Conservation (phyloP, 1,140 invertebrate genomes). For the Drosophila yakuba region DNA sequence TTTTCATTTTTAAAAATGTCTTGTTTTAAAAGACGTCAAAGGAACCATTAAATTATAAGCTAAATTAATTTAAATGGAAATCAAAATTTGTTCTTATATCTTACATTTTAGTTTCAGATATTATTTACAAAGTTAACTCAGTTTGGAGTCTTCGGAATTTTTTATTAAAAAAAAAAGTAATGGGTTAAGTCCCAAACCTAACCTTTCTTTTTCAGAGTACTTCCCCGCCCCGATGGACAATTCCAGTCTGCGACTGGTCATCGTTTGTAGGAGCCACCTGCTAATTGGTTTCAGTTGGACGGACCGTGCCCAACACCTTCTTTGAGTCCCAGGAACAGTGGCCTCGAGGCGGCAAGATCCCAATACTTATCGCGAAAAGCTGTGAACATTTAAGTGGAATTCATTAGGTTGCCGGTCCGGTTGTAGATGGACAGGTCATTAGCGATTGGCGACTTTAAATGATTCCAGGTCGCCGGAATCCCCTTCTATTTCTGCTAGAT, state of each 20-base stretch:
- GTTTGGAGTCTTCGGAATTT: not conserved
- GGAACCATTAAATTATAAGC: not conserved
- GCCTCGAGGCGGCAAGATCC: slow-evolving; percentile 21
- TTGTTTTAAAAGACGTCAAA: too few species aligned
- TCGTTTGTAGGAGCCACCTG: slow-evolving; percentile 36
- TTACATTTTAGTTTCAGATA: too few species aligned
- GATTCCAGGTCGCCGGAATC: slow-evolving; percentile 25
- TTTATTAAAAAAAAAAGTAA: not conserved
- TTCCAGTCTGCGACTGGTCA: slow-evolving; percentile 22
- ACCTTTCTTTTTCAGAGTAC: slow-evolving; percentile 6
- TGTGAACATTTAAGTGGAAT: slow-evolving; percentile 52
- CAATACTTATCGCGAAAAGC: slow-evolving; percentile 33
- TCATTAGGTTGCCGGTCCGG: slow-evolving; percentile 31
- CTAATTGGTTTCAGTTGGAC: slow-evolving; percentile 61
- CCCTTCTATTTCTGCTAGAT: slow-evolving; percentile 41
- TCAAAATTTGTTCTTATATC: too few species aligned
- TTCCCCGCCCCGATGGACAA: not conserved
- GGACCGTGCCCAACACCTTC: slow-evolving; percentile 51
- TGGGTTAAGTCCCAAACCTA: too few species aligned
- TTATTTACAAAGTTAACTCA: too few species aligned
- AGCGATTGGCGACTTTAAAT: slow-evolving; percentile 35
- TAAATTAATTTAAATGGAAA: not conserved
- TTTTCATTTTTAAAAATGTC: too few species aligned
- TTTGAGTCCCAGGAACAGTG: slow-evolving; percentile 34
- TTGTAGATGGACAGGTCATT: slow-evolving; percentile 39